Percentiles rank a stretch among this genome's conserved stretches.
Evolutionary conservation across 1,140 invertebrate species (phyloP).

Genomic region (Limonius californicus): DNA sequence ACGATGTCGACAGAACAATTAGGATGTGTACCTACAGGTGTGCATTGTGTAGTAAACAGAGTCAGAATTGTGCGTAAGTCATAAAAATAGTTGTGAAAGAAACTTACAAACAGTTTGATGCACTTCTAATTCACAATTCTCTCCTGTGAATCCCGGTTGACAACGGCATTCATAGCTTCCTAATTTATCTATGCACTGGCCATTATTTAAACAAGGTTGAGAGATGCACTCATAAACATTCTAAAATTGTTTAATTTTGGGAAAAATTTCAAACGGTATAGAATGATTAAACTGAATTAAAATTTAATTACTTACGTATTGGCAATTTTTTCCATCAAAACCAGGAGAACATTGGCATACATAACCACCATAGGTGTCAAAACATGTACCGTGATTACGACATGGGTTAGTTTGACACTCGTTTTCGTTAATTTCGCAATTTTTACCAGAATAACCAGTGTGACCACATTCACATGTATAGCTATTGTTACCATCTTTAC

Average conservation of each 20-base stretch:
- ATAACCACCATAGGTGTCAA: conserved; percentile 74
- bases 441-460: conserved; percentile 72
- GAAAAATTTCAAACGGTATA: neutral
- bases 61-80: no score
- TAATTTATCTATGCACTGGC: conserved; percentile 74
- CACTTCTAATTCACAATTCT: conserved; percentile 61
- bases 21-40: conserved; percentile 46
- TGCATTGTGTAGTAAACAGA: no score
- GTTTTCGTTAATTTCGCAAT: conserved; percentile 82
- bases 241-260: conserved; percentile 35
- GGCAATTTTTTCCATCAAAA: conserved; percentile 77
- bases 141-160: conserved; percentile 73
- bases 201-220: conserved; percentile 72
- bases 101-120: conserved; percentile 40
- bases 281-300: no score
- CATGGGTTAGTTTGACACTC: conserved; percentile 76
- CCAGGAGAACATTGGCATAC: conserved; percentile 80
- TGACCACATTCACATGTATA: conserved; percentile 72
- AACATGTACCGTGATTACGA: conserved; percentile 71
- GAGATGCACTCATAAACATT: conserved; percentile 82
- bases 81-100: no score
- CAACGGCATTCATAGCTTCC: conserved; percentile 82
- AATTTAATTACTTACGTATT: conserved; percentile 50
- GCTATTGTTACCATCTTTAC: conserved; percentile 71
- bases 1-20: conserved; percentile 62